Percentiles rank a stretch among this genome's conserved stretches.
phyloP scores from a whole-genome alignment of 2,113 vertebrate species.

The Orcinus orca region DNA sequence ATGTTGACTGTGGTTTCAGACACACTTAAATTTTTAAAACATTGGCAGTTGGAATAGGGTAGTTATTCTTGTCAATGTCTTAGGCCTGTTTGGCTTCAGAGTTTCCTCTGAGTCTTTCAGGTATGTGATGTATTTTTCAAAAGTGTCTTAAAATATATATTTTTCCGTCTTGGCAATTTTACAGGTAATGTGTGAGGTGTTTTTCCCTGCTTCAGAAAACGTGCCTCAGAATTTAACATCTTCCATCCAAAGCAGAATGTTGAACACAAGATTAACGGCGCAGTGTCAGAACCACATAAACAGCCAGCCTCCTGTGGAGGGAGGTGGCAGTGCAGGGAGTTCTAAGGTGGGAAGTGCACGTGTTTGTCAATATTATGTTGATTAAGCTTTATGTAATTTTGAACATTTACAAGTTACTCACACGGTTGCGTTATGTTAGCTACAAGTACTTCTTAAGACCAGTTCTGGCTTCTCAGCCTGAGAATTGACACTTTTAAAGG shows the following conservation, averaged over 20 bases:
- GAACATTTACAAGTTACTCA: neutral
- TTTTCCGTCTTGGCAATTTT: conserved; percentile 58
- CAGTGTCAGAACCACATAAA: conserved; percentile 83
- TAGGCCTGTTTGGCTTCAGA: neutral
- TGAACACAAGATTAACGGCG: conserved; percentile 86
- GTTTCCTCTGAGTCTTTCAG: neutral
- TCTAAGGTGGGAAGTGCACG: conserved; percentile 83
- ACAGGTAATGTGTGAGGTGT: conserved; percentile 92
- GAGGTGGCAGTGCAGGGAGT: conserved; percentile 76
- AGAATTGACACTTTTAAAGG: neutral
- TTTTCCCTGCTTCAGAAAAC: conserved; percentile 92
- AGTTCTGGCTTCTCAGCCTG: neutral
- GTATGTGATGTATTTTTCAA: neutral
- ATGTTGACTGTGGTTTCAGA: neutral
- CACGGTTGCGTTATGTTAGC: neutral
- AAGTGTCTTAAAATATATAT: neutral
- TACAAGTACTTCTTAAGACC: neutral
- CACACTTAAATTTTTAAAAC: neutral
- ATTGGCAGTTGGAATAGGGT: neutral
- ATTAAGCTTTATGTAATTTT: neutral
- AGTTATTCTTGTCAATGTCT: neutral
- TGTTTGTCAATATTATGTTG: neutral
- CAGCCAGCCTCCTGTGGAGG: conserved; percentile 75
- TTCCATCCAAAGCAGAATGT: conserved; percentile 83
- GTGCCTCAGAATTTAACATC: conserved; percentile 83